Evolutionary conservation across 2,888 invertebrate species (phyloP).

Genomic region (Melanchra persicariae): DNA sequence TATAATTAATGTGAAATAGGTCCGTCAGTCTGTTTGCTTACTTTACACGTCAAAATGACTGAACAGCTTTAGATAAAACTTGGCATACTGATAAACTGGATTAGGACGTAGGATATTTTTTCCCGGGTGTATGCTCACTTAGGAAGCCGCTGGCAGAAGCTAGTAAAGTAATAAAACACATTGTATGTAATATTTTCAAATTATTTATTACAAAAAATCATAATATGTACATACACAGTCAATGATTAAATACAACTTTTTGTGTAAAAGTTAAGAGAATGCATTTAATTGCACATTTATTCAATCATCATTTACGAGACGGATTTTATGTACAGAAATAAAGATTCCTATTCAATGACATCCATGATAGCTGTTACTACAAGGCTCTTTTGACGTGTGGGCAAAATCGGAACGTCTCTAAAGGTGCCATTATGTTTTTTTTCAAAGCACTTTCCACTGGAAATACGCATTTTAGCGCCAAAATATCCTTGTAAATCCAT

Average conservation of each 20-base stretch:
- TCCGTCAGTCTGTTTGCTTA: too few species aligned
- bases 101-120: too few species aligned
- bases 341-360: neutral
- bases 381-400: neutral
- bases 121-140: too few species aligned
- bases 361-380: neutral
- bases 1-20: too few species aligned
- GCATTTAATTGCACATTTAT: conserved; percentile 51
- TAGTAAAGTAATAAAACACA: conserved; percentile 32
- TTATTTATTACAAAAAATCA: conserved; percentile 76
- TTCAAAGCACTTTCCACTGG: neutral
- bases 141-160: neutral
- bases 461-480: neutral
- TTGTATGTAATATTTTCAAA: conserved; percentile 48
- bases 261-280: conserved; percentile 49
- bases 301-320: conserved; percentile 8
- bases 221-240: conserved; percentile 79
- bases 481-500: neutral
- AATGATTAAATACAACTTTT: conserved; percentile 82
- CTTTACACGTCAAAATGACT: too few species aligned
- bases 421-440: neutral
- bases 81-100: too few species aligned
- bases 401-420: neutral
- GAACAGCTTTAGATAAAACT: too few species aligned
- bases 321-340: neutral